Percentiles rank a stretch among this genome's conserved stretches.
phyloP scores from a whole-genome alignment of 2,113 vertebrate genomes.

The Pomatostomus ruficeps region DNA sequence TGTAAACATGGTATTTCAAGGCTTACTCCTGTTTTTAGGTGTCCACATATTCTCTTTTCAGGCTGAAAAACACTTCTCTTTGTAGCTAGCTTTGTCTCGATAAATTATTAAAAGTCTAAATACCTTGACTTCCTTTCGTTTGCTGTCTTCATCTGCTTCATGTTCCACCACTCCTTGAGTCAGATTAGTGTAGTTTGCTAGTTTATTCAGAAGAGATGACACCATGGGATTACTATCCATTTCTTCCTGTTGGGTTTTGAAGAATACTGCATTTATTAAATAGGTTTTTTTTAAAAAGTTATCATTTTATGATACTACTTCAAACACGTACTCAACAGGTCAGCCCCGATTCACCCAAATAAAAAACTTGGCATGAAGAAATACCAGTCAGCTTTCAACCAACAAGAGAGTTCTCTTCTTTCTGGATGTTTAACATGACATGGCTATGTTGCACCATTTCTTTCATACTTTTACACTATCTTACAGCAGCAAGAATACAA shows the following conservation, averaged over 20 bases:
- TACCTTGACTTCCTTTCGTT: conserved; percentile 78
- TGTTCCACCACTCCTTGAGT: conserved; percentile 94
- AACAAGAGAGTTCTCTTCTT: neutral
- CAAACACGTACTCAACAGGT: neutral
- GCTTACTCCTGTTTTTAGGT: neutral
- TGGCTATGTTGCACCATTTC: neutral
- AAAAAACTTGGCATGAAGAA: neutral
- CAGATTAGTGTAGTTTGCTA: conserved; percentile 96
- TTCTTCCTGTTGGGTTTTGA: conserved; percentile 82
- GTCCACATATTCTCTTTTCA: neutral
- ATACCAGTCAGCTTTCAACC: neutral
- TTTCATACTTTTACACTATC: neutral
- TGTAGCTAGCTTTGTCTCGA: neutral
- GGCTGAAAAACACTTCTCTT: neutral
- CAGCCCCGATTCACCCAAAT: neutral
- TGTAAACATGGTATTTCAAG: neutral
- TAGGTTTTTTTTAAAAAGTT: neutral
- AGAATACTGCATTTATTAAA: neutral
- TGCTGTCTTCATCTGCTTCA: conserved; percentile 88
- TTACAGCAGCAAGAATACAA: too few species aligned
- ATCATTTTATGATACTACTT: neutral
- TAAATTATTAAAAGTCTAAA: neutral
- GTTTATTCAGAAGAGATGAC: conserved; percentile 91
- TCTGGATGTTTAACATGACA: neutral
- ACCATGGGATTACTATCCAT: conserved; percentile 99